Conservation (phyloP, 2,888 invertebrate genomes). For the Acrobasis repandana region DNA sequence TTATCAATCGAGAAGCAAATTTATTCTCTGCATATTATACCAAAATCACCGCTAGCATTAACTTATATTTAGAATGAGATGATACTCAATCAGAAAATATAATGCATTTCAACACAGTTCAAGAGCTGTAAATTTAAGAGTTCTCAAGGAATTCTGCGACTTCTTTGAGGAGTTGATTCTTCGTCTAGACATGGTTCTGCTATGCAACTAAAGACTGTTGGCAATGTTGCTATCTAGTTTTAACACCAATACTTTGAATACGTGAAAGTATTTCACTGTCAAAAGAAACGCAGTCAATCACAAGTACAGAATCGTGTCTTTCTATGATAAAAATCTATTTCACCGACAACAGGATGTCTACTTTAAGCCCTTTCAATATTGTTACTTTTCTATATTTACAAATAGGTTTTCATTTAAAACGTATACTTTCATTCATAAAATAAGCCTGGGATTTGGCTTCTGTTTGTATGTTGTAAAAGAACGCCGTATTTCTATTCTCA, state of each 20-base stretch:
- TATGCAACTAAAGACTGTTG: no score
- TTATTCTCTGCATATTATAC: no score
- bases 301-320: background rate
- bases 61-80: no score
- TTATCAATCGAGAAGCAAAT: no score
- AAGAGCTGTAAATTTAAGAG: no score
- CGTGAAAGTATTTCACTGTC: background rate
- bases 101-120: no score
- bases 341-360: constrained; percentile 10
- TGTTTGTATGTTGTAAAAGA: constrained; percentile 25
- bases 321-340: constrained; percentile 2
- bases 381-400: constrained; percentile 6
- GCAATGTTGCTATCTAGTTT: no score
- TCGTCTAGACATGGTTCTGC: no score
- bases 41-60: no score
- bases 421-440: constrained; percentile 21
- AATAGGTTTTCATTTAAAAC: constrained; percentile 12
- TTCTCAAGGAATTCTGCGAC: background rate
- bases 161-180: no score
- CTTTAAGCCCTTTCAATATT: constrained; percentile 1
- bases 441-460: constrained; percentile 26
- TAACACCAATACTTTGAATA: no score
- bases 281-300: background rate
- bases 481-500: constrained; percentile 25
- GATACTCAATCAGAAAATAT: no score